Evolutionary conservation across 23 tunicate species (phyloP), one percentile per base, ranked within the genome.

Genomic region (Halocynthia roretzi): DNA sequence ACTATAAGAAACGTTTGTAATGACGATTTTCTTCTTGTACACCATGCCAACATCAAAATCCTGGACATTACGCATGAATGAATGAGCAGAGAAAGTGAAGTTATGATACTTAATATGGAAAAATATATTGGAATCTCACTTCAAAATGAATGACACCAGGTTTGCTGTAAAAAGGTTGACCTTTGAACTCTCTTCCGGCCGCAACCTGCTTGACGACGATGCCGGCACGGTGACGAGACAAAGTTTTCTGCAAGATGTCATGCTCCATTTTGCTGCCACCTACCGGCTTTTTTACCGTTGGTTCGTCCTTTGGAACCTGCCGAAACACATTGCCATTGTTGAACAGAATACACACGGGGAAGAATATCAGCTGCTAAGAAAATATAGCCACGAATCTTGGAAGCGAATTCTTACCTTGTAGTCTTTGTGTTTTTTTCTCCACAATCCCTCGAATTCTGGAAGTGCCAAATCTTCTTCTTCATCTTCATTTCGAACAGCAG

Each of bases 1-100:
- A 56, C 84, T 86, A 85, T 92, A 92, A 6, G 98, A 92, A 11
- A 92, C 92, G 62, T 92, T 92, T 65, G 98, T 92, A 80, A 92
- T 92, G 22, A 82, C 80, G 6, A 92, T 83, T 62, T 86, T 86
- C 81, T 86, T 92, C 49, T 86, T 82, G 84, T 92, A 92, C 18
- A 72, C 61, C 53, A 78, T 83, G 8, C 98, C 98, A 56, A 92
- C 88, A 19, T 92, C 98, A 18, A 92, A 69, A 57, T 92, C 85
- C 98, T 92, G 70, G 7, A 31, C 4, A 31, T 31, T 31, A 31
- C 1, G 4, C 4, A 31, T 31, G 44, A 31, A 31, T 31, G 44
- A 31, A 31, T 31, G 44, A 31, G 44, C 44, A 31, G 2, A 31
- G 1, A 31, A 31, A 31, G 2, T 31, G 44, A 31, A 31, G 44